phyloP scores from a whole-genome alignment of 2,888 invertebrate species.

The Chymomyza amoena region DNA sequence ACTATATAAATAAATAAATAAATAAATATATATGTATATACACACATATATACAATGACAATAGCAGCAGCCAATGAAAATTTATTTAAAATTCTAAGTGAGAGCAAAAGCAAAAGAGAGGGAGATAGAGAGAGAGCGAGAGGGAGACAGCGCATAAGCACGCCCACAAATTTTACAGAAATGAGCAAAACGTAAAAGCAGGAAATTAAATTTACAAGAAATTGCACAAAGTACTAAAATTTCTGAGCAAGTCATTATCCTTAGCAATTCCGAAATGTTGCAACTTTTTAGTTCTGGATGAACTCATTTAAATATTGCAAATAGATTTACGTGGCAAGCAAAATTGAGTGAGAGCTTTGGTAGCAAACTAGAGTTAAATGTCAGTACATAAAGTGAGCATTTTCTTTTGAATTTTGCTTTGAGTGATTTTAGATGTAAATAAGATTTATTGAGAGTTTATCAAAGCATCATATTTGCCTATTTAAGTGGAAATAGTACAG shows the following conservation, averaged over 20 bases:
- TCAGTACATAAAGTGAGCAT: too few species aligned
- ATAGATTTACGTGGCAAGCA: not conserved
- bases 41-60: not conserved
- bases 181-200: constrained; percentile 51
- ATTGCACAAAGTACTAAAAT: constrained; percentile 45
- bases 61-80: constrained; percentile 40
- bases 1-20: constrained; percentile 3
- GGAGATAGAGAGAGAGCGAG: constrained; percentile 11
- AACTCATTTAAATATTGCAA: not conserved
- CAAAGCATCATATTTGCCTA: too few species aligned
- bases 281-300: constrained; percentile 2
- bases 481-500: too few species aligned
- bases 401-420: too few species aligned
- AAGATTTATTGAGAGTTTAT: too few species aligned
- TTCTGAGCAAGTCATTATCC: not conserved
- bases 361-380: not conserved
- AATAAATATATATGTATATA: constrained; percentile 13
- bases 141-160: not conserved
- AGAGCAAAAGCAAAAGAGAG: not conserved
- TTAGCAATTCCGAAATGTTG: constrained; percentile 34
- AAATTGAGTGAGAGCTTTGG: not conserved
- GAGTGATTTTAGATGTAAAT: too few species aligned
- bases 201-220: constrained; percentile 68
- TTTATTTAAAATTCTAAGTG: constrained; percentile 5
- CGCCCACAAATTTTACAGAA: constrained; percentile 14